Evolutionary conservation across 92 coral and sea anemone genomes (phyloP).

Genomic region (Umimayanthus chanpuru): DNA sequence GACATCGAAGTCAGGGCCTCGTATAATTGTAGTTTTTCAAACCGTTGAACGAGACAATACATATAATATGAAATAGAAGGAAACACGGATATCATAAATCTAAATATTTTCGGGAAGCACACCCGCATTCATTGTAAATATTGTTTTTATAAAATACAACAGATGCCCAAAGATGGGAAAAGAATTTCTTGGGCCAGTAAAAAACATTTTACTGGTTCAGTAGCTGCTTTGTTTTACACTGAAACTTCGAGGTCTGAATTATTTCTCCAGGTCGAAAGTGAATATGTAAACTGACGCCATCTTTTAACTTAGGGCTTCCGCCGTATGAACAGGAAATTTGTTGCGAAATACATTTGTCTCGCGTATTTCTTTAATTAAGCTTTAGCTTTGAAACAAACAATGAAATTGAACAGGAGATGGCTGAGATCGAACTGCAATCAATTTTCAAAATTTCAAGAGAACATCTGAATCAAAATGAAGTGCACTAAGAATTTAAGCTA

Average conservation of each 20-base stretch:
- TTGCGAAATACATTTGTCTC: neutral
- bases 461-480: neutral
- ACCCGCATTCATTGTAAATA: neutral
- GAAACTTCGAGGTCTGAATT: neutral
- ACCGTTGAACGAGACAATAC: neutral
- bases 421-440: too few species aligned
- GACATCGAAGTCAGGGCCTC: too few species aligned
- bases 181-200: neutral
- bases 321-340: neutral
- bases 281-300: neutral
- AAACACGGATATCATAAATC: neutral
- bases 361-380: neutral
- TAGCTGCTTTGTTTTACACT: neutral
- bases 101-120: neutral
- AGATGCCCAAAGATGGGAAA: neutral
- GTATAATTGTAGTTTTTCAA: neutral
- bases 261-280: slow-evolving; percentile 3
- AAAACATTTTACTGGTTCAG: neutral
- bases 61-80: neutral
- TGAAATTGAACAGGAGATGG: too few species aligned
- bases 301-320: neutral
- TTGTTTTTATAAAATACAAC: neutral
- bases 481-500: too few species aligned
- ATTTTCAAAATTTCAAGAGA: too few species aligned
- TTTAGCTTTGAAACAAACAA: neutral